Conservation (phyloP, 2,888 invertebrate genomes). For the Notodromas monacha region DNA sequence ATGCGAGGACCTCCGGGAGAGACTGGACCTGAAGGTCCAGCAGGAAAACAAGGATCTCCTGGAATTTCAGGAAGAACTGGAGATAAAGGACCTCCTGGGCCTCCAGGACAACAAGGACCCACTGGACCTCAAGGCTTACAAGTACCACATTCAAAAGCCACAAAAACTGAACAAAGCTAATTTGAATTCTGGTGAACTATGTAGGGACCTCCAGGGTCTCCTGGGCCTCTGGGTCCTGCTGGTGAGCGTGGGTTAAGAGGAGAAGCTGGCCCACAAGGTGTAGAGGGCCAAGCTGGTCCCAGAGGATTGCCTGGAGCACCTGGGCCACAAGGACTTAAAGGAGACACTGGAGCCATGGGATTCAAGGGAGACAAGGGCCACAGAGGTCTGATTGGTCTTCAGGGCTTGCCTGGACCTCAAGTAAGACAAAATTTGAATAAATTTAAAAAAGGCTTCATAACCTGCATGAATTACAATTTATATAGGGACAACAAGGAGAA, state of each 20-base stretch:
- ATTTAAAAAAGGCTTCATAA: no score
- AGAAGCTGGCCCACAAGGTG: conserved; percentile 36
- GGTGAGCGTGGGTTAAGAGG: conserved; percentile 38
- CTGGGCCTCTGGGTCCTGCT: conserved; percentile 29
- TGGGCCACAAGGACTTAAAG: conserved; percentile 37
- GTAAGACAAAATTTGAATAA: no score
- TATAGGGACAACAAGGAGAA: conserved; percentile 31
- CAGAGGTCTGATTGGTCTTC: conserved; percentile 43
- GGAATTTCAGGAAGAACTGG: conserved; percentile 37
- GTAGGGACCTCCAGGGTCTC: conserved; percentile 31
- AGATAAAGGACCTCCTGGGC: conserved; percentile 36
- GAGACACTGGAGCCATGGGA: conserved; percentile 26
- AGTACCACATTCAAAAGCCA: no score
- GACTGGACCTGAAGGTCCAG: conserved; percentile 16
- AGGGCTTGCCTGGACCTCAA: conserved; percentile 42
- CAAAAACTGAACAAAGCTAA: no score
- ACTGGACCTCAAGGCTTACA: conserved; percentile 33
- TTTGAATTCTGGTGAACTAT: no score
- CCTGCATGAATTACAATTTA: no score
- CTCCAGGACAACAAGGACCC: conserved; percentile 27
- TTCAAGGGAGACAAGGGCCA: conserved; percentile 44
- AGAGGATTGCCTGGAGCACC: conserved; percentile 40
- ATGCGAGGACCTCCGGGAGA: conserved; percentile 27
- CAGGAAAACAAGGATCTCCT: conserved; percentile 33
- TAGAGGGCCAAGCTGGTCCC: conserved; percentile 37